Evolutionary conservation across 2,888 invertebrate species (phyloP).

Genomic region (Calameuta pallipes): DNA sequence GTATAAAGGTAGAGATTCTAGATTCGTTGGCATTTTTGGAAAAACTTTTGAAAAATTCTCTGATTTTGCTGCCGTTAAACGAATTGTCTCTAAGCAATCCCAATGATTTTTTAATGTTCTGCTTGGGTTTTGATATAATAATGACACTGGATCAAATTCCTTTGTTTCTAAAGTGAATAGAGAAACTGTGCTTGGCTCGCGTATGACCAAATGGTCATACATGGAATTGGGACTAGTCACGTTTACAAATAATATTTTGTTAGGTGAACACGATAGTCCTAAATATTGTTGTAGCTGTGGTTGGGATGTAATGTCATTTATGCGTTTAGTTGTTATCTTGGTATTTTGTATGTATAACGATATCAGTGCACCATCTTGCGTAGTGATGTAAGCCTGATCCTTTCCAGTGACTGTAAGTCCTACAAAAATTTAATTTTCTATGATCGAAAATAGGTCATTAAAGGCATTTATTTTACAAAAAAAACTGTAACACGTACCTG

Average conservation of each 20-base stretch:
- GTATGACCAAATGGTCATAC: slow-evolving; percentile 58
- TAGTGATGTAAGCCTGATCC: slow-evolving; percentile 41
- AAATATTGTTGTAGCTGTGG: slow-evolving; percentile 45
- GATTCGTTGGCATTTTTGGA: slow-evolving; percentile 29
- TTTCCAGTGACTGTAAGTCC: slow-evolving; percentile 41
- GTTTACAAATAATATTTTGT: slow-evolving; percentile 42
- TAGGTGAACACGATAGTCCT: slow-evolving; percentile 52
- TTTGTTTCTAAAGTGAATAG: slow-evolving; percentile 45
- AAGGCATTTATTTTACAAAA: background rate
- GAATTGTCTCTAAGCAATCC: slow-evolving; percentile 60
- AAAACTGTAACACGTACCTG: slow-evolving; percentile 42
- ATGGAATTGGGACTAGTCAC: slow-evolving; percentile 53
- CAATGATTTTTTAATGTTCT: slow-evolving; percentile 46
- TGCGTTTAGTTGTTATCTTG: slow-evolving; percentile 26
- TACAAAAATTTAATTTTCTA: slow-evolving; percentile 17
- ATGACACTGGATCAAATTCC: slow-evolving; percentile 39
- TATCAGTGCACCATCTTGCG: slow-evolving; percentile 47
- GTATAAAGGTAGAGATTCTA: slow-evolving; percentile 44
- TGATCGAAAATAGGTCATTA: background rate
- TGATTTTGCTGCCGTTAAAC: slow-evolving; percentile 46
- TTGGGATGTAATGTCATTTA: slow-evolving; percentile 40
- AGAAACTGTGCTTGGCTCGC: slow-evolving; percentile 54
- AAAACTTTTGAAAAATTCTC: slow-evolving; percentile 33
- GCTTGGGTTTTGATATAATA: slow-evolving; percentile 31
- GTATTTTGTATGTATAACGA: slow-evolving; percentile 24